A percentile compares a stretch with the other conserved stretches of the same genome.
Conservation (phyloP, 1,140 invertebrate species). For the Thaumatotibia leucotreta region DNA sequence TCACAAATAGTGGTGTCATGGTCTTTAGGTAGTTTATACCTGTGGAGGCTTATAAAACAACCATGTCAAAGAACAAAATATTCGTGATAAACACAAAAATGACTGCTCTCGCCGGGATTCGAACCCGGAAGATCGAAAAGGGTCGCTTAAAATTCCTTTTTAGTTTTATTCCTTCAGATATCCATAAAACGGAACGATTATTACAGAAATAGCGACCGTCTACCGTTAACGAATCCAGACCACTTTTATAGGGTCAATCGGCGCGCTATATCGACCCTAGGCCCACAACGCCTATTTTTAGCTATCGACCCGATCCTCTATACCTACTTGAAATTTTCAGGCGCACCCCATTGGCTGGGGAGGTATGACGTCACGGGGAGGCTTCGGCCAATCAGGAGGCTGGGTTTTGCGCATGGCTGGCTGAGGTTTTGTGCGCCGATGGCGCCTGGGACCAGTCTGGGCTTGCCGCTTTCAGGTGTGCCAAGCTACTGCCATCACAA, state of each 20-base stretch:
- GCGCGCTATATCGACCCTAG: conserved; percentile 4
- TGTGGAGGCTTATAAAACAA: no score
- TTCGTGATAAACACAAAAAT: no score
- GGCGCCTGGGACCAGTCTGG: conserved; percentile 51
- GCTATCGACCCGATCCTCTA: conserved; percentile 55
- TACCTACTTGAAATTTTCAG: conserved; percentile 73
- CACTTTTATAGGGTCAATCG: neutral
- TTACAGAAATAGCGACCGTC: no score
- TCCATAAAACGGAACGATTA: no score
- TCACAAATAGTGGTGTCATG: no score
- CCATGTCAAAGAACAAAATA: no score
- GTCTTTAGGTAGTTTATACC: no score
- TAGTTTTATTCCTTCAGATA: no score
- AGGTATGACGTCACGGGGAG: conserved; percentile 51
- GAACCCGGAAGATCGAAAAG: no score
- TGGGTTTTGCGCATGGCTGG: conserved; percentile 50
- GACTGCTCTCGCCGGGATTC: no score
- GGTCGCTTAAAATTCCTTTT: no score
- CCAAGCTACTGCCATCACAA: conserved; percentile 51
- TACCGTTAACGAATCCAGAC: neutral
- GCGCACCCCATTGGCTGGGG: conserved; percentile 40
- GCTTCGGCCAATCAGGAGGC: conserved; percentile 34
- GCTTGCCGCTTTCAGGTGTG: conserved; percentile 65
- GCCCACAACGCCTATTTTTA: conserved; percentile 63
- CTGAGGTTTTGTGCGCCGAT: conserved; percentile 34